Percentiles rank a stretch among this genome's conserved stretches.
These are phyloP conservation scores for Fulmarus glacialis DNA, from an alignment of 2,113 vertebrate genomes.

Conservation along the genomic window DNA sequence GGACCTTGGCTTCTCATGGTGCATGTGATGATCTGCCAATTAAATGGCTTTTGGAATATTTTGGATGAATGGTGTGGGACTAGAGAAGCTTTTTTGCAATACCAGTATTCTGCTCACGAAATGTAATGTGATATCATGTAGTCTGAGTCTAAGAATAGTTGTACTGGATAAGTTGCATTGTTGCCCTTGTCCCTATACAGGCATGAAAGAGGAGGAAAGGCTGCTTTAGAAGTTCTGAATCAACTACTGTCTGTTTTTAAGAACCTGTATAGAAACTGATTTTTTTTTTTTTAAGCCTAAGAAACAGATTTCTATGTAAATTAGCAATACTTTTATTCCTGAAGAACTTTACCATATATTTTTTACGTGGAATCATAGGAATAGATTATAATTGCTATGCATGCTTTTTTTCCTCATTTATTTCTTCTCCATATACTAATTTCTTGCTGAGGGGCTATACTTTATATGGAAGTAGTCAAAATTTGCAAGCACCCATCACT, in stretches of 20 bases:
- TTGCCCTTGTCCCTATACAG: not conserved
- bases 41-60: not conserved
- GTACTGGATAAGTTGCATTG: not conserved
- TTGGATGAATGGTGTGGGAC: not conserved
- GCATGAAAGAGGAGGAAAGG: not conserved
- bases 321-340: not conserved
- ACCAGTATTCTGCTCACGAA: not conserved
- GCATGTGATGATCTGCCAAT: not conserved
- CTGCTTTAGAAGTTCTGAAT: not conserved
- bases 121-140: not conserved
- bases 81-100: not conserved
- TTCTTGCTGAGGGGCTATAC: not conserved
- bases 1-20: not conserved
- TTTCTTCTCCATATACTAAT: not conserved
- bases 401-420: not conserved
- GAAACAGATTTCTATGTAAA: not conserved
- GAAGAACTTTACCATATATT: not conserved
- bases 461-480: not conserved
- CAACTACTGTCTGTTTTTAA: not conserved
- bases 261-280: not conserved
- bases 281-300: not conserved
- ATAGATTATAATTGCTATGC: not conserved
- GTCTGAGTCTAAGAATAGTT: not conserved
- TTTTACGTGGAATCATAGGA: not conserved
- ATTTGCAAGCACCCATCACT: not conserved